Base-by-base conservation (phyloP, 2,113 vertebrate genomes). In the Desmodus rotundus region DNA sequence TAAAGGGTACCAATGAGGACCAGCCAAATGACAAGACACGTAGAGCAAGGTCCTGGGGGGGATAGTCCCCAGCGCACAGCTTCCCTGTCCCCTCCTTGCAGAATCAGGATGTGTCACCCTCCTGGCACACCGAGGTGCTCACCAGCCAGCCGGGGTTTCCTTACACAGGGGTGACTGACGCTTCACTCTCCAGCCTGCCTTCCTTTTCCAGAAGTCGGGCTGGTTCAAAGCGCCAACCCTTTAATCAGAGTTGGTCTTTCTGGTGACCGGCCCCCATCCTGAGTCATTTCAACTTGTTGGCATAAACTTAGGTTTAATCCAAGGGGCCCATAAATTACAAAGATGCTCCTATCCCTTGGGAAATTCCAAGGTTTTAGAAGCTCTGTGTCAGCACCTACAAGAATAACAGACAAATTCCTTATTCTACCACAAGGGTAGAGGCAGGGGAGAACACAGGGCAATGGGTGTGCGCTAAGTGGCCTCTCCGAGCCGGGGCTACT, bases 381-480 rank as follows among this genome's bases (percentile, higher is more conserved):
- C 33, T 94, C 68, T 92, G 4, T 61, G 36, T 41, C 24, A 54
- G 20, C 6, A 36, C 26, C 67, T 26, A 82, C 17, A 6, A 31
- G 22, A 20, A 72, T 17, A 3, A 2, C 8, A 50, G 31, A 36
- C 2, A 38, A 45, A 28, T 17, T 14, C 17, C 38, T 65, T 31
- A 3, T 85, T 12, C 1, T 36, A 6, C 26, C 28, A 3, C 28
- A 50, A 47, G 28, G 19, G 47, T 28, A 31, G 15, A 28, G 41
- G 41, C 78, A n/a, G 31, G 7, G 14, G 24, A 15, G 19, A 68
- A 14, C 17, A 52, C 4, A 7, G 12, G 6, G 36, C 65, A 43
- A 8, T 0, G 8, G 16, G 38, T 9, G 3, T 1, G 3, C 3
- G 0, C 28, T 16, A 24, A 65, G 7, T 11, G 5, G 47, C 2